A percentile compares a stretch with the other conserved stretches of the same genome.
phyloP scores from a whole-genome alignment of 2,797 vertebrate genomes.

The Pachyuromys duprasi region DNA sequence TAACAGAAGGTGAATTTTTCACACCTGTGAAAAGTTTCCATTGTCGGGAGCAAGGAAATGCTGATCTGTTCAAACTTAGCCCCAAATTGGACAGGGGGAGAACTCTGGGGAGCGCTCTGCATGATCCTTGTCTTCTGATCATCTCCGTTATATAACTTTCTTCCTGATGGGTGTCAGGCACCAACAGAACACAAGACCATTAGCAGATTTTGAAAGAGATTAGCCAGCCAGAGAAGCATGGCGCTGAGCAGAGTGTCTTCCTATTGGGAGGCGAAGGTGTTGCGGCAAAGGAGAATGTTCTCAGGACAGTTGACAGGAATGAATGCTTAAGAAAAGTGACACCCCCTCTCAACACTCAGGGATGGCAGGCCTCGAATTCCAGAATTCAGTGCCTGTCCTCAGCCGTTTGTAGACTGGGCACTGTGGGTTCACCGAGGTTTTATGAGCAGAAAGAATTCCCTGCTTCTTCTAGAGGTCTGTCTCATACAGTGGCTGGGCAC shows the following conservation, averaged over 20 bases:
- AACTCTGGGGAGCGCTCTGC: neutral
- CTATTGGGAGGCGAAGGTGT: neutral
- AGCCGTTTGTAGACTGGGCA: rapidly evolving
- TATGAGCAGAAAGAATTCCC: neutral
- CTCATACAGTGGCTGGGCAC: neutral
- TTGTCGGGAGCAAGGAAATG: neutral
- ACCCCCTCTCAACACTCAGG: neutral
- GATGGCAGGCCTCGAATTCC: neutral
- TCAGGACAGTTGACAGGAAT: neutral
- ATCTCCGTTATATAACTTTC: neutral
- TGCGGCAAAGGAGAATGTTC: neutral
- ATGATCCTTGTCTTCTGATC: slow-evolving; percentile 62
- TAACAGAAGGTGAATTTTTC: neutral
- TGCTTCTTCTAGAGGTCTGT: neutral
- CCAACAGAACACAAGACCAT: slow-evolving; percentile 8
- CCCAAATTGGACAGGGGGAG: neutral
- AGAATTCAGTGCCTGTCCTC: neutral
- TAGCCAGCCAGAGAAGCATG: slow-evolving; percentile 31
- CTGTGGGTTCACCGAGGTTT: neutral
- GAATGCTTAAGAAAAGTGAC: neutral
- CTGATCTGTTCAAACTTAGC: slow-evolving; percentile 39
- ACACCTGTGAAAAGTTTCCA: neutral
- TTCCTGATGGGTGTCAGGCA: neutral
- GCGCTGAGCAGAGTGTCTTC: neutral
- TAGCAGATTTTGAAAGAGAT: slow-evolving; percentile 41